Evolutionary conservation across 2,113 vertebrate species (phyloP).

Genomic region (Dendrocopos noguchii): DNA sequence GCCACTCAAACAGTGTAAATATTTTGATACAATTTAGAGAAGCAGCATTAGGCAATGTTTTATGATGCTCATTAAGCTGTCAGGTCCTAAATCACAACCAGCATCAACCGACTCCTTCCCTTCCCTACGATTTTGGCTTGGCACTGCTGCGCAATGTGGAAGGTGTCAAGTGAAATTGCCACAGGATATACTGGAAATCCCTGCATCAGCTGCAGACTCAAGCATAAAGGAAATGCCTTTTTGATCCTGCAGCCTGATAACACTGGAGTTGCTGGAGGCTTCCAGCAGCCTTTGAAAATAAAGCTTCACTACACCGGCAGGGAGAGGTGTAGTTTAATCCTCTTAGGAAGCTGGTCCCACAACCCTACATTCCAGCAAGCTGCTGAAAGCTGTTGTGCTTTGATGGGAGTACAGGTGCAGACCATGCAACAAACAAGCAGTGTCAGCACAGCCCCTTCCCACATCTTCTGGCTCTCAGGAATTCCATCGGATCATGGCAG

Average conservation of each 20-base stretch:
- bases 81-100: background rate
- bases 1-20: constrained; percentile 24
- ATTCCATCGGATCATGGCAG: constrained; percentile 15
- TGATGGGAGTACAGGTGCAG: constrained; percentile 32
- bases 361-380: constrained; percentile 19
- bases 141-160: constrained; percentile 35
- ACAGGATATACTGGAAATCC: constrained; percentile 66
- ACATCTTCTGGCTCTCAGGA: constrained; percentile 1
- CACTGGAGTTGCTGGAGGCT: constrained; percentile 42
- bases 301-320: constrained; percentile 29
- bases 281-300: constrained; percentile 45
- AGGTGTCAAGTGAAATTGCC: constrained; percentile 59
- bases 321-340: constrained; percentile 38
- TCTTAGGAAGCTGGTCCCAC: constrained; percentile 27
- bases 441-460: background rate
- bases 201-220: constrained; percentile 57
- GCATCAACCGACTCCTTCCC: constrained; percentile 40
- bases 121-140: constrained; percentile 4
- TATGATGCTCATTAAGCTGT: constrained; percentile 51
- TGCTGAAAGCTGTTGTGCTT: constrained; percentile 35
- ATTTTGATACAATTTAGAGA: constrained; percentile 32
- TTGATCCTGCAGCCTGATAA: constrained; percentile 53
- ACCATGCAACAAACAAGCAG: background rate
- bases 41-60: constrained; percentile 36
- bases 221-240: constrained; percentile 56